Evolutionary conservation across 1,140 invertebrate genomes (phyloP), one percentile per base, ranked within the genome.

Genomic region (Rhysida immarginata): DNA sequence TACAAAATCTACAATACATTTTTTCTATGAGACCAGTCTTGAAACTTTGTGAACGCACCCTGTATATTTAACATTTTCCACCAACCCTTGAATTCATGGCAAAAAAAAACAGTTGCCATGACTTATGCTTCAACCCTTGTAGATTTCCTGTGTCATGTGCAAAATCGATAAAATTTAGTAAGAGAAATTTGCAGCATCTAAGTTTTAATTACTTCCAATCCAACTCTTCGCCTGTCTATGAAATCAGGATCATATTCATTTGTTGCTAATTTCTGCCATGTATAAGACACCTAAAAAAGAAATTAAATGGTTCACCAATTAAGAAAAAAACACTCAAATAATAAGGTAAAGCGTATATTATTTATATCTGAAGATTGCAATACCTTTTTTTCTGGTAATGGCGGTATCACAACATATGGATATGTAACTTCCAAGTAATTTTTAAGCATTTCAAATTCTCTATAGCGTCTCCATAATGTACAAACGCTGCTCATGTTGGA

Each of bases 211-310:
- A 80, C 78, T 69, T 90, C 86, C 41, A 90, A 71, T 1, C 83
- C 83, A 52, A 82, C 83, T 62, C 85, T 72, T 60, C 86, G 73
- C 23, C 85, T 74, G 66, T 88, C 86, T 50, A 90, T 78, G 71
- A 88, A 90, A 65, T 88, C 85, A n/a, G 84, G 82, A 69, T 87
- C 84, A 62, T 85, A 85, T 26, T 83, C 85, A 65, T 88, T 85
- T 43, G 79, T 82, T 1, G 80, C 75, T 11, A 77, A 71, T 71
- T 86, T 87, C 61, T 84, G 79, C 83, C 85, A 87, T n/a, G 79
- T 78, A 66, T 84, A 87, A 21, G 84, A 71, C 51, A 84, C 65
- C 68, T 71, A 51, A 2, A 64, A 60, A 53, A 52, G 59, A 43
- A 41, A n/a, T n/a, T n/a, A n/a, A n/a, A n/a, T n/a, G n/a, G n/a